These are phyloP conservation scores for Oryzias melastigma DNA, from an alignment of 2,113 vertebrate species.

Conservation along the genomic window DNA sequence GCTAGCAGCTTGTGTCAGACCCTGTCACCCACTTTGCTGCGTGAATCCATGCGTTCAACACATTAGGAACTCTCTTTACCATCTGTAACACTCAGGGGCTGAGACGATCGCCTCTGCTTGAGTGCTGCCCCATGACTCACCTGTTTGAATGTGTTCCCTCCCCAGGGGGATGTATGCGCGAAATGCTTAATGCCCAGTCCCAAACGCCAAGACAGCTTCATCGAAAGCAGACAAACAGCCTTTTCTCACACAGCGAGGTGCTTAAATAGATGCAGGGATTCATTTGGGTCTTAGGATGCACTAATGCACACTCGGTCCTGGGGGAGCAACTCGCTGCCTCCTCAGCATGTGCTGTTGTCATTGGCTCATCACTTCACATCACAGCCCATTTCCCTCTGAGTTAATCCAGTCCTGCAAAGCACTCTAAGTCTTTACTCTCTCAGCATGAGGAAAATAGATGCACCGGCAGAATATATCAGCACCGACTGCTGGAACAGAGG, in stretches of 20 bases:
- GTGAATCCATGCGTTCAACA: too few species aligned
- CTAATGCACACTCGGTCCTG: conserved; percentile 43
- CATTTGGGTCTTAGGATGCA: conserved; percentile 29
- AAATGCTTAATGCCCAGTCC: background rate
- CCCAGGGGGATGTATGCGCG: background rate
- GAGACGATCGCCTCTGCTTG: too few species aligned
- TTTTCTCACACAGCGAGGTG: background rate
- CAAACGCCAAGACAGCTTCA: background rate
- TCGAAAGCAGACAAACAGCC: background rate
- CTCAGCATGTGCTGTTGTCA: conserved; percentile 41
- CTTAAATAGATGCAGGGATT: conserved; percentile 7
- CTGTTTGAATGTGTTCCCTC: background rate
- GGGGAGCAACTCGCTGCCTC: conserved; percentile 45
- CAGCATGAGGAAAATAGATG: conserved; percentile 53
- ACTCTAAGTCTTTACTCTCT: conserved; percentile 46
- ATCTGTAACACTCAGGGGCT: too few species aligned
- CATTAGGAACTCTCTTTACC: too few species aligned
- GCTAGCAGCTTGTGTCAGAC: too few species aligned
- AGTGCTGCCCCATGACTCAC: background rate
- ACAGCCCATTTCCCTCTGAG: conserved; percentile 64
- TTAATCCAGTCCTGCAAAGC: conserved; percentile 49
- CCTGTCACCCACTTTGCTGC: too few species aligned
- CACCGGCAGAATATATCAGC: conserved; percentile 51
- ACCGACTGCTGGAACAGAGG: conserved; percentile 31
- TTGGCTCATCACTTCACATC: conserved; percentile 64